Percentiles rank a stretch among this genome's conserved stretches.
phyloP scores from a whole-genome alignment of 2,113 vertebrate genomes.

The Axis porcinus region DNA sequence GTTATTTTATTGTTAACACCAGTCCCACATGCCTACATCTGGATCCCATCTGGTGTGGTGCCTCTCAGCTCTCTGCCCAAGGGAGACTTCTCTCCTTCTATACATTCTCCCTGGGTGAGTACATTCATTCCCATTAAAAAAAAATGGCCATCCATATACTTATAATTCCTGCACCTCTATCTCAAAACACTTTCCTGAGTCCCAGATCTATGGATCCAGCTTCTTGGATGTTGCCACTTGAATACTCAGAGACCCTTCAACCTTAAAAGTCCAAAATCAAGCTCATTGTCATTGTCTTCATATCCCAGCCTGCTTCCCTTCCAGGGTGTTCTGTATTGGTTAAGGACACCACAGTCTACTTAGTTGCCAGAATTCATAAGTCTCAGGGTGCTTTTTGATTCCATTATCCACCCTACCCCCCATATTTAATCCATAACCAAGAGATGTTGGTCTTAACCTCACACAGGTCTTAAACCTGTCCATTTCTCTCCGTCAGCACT shows the following conservation, averaged over 20 bases:
- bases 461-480: not conserved
- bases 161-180: not conserved
- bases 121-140: not conserved
- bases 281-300: not conserved
- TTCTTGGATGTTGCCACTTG: not conserved
- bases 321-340: not conserved
- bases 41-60: fast-evolving
- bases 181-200: not conserved
- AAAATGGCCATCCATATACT: not conserved
- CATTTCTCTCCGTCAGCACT: not conserved
- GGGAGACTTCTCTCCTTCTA: not conserved
- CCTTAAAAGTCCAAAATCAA: not conserved
- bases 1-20: not conserved
- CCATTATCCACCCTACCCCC: not conserved
- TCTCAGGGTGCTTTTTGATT: not conserved
- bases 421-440: not conserved
- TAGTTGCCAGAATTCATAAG: not conserved
- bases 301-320: not conserved
- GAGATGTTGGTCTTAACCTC: not conserved
- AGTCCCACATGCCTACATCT: no score
- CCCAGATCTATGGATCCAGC: not conserved
- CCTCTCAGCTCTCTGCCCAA: not conserved
- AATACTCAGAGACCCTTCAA: not conserved
- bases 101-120: not conserved
- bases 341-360: not conserved